Conservation (phyloP, 2,113 vertebrate genomes). For the Taxidea taxus region DNA sequence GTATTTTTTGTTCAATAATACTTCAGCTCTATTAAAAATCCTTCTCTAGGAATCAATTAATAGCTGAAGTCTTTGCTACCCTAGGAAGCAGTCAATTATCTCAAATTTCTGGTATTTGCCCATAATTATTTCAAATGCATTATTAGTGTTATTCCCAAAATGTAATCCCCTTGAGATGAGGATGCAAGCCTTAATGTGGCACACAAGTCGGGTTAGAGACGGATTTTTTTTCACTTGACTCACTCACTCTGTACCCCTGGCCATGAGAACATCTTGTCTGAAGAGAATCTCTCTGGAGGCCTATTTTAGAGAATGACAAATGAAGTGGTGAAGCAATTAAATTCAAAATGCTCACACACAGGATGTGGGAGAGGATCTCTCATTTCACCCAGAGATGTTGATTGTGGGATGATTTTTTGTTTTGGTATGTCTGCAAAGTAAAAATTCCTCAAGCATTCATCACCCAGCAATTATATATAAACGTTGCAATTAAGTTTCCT, state of each 20-base stretch:
- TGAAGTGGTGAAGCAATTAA: conserved; percentile 53
- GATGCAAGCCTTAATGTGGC: neutral
- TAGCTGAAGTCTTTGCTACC: neutral
- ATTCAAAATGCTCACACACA: neutral
- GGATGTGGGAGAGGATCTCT: conserved; percentile 21
- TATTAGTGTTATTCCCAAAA: neutral
- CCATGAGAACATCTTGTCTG: neutral
- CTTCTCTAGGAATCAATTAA: neutral
- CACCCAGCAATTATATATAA: conserved; percentile 70
- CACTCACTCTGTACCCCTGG: neutral
- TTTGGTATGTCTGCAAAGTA: conserved; percentile 68
- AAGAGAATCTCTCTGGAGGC: conserved; percentile 47
- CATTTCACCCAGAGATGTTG: conserved; percentile 41
- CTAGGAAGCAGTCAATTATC: neutral
- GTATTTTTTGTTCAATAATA: neutral
- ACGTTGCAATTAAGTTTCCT: conserved; percentile 77
- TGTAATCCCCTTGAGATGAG: neutral
- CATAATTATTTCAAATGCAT: neutral
- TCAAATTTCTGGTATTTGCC: neutral
- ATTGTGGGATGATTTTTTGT: conserved; percentile 36
- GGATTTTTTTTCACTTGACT: neutral
- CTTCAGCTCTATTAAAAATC: conserved; percentile 19
- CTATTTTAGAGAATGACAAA: conserved; percentile 63
- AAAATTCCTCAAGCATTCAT: conserved; percentile 64
- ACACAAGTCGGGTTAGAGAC: neutral